phyloP scores from a whole-genome alignment of 2,797 vertebrate genomes.

The Cheirogaleus major region DNA sequence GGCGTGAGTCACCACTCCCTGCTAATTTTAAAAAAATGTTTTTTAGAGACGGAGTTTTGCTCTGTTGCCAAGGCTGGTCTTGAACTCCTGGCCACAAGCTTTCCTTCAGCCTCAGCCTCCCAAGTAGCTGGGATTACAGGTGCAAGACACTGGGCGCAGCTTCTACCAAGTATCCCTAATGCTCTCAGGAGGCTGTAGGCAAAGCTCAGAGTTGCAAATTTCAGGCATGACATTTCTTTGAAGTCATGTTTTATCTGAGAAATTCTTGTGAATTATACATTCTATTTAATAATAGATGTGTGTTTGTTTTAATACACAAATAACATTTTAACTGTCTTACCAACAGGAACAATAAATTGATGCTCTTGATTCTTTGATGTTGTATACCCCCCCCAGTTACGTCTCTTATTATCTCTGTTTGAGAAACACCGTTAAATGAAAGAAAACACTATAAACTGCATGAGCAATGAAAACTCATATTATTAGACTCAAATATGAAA shows the following conservation, averaged over 20 bases:
- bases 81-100: too few relatives aligned
- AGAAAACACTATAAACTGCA: not conserved
- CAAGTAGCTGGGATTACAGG: too few relatives aligned
- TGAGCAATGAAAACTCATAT: not conserved
- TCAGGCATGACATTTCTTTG: constrained; percentile 3
- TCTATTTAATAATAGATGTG: constrained; percentile 48
- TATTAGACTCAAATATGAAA: constrained; percentile 19
- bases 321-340: constrained; percentile 30
- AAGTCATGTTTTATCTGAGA: constrained; percentile 37
- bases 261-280: constrained; percentile 46
- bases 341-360: not conserved
- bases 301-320: constrained; percentile 47
- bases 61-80: too few relatives aligned
- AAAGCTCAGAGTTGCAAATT: not conserved
- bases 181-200: not conserved
- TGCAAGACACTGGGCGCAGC: too few relatives aligned
- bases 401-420: not conserved
- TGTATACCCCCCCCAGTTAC: not conserved
- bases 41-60: too few relatives aligned
- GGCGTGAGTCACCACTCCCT: too few relatives aligned
- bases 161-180: too few relatives aligned
- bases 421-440: constrained; percentile 4
- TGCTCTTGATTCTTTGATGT: constrained; percentile 5
- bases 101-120: too few relatives aligned
- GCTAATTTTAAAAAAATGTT: too few relatives aligned